A percentile compares a stretch with the other conserved stretches of the same genome.
Evolutionary conservation across 2,113 vertebrate species (phyloP).

Genomic region (Laticauda colubrina): DNA sequence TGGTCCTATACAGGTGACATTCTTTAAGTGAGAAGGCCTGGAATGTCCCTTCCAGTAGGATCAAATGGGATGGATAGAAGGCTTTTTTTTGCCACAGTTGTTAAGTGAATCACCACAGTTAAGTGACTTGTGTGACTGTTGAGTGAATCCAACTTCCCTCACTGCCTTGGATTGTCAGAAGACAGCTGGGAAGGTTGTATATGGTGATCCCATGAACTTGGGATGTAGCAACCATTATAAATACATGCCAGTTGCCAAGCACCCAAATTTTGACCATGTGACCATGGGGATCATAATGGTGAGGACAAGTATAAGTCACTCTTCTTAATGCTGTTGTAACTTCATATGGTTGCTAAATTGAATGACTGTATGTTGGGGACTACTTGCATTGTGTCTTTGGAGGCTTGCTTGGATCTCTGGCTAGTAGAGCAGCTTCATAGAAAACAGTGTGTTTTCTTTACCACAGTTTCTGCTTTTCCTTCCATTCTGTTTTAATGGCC

Average conservation of each 20-base stretch:
- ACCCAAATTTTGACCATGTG: neutral
- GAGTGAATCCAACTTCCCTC: neutral
- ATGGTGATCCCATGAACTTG: neutral
- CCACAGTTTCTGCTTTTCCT: neutral
- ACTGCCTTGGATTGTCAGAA: neutral
- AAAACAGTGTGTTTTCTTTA: neutral
- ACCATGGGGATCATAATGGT: neutral
- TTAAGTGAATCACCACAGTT: neutral
- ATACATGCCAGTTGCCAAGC: neutral
- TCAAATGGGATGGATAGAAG: neutral
- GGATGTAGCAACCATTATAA: neutral
- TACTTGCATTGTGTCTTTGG: neutral
- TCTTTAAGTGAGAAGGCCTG: neutral
- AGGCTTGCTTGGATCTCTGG: neutral
- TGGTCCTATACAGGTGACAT: neutral
- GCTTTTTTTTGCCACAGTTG: neutral
- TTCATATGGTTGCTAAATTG: neutral
- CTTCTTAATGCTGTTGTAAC: neutral
- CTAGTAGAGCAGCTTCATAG: neutral
- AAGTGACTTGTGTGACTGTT: neutral
- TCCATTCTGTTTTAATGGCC: conserved; percentile 1
- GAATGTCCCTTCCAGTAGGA: neutral
- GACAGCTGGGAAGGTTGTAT: neutral
- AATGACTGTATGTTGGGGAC: neutral
- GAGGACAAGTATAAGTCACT: neutral